phyloP scores from a whole-genome alignment of 2,113 vertebrate species.

The Microcebus jonahi region DNA sequence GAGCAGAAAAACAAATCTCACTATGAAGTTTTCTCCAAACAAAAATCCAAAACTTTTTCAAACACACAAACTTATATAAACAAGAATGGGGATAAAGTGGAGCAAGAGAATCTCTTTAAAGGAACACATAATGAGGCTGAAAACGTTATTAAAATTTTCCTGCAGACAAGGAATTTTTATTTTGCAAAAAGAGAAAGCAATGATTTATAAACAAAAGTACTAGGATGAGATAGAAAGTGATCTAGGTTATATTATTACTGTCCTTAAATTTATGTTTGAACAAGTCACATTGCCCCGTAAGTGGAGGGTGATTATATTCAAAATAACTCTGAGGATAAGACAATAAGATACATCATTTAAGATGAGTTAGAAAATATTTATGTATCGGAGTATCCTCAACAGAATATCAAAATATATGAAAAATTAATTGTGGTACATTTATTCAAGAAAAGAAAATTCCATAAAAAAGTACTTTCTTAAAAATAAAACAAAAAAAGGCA shows the following conservation, averaged over 20 bases:
- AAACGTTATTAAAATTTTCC: neutral
- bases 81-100: fast-evolving
- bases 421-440: neutral
- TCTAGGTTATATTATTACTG: neutral
- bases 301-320: neutral
- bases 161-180: neutral
- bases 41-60: neutral
- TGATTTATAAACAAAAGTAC: neutral
- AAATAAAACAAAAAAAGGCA: neutral
- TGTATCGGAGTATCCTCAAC: neutral
- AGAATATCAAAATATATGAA: neutral
- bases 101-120: neutral
- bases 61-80: neutral
- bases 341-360: neutral
- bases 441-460: neutral
- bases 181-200: neutral
- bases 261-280: neutral
- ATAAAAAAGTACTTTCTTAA: neutral
- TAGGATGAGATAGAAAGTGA: neutral
- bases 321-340: neutral
- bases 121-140: neutral
- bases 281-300: neutral
- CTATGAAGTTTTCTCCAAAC: neutral
- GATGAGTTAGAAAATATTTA: neutral
- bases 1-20: neutral